These are phyloP conservation scores for Endotricha flammealis DNA, from an alignment of 2,888 invertebrate species.

Conservation along the genomic window DNA sequence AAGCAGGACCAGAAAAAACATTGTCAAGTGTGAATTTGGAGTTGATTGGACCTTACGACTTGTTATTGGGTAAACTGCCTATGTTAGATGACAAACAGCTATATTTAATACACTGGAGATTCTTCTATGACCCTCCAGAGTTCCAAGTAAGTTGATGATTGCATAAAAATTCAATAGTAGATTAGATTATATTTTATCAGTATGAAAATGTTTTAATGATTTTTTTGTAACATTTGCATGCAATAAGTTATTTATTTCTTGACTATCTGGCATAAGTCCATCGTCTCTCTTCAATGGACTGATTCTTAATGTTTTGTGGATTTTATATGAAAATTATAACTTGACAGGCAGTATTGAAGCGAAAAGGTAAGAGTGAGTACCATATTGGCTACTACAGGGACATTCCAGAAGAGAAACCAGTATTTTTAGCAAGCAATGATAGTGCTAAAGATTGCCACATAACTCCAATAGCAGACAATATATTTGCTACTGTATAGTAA, in stretches of 20 bases:
- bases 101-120: slow-evolving; percentile 92
- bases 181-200: slow-evolving; percentile 7
- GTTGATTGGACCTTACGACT: slow-evolving; percentile 93
- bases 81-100: slow-evolving; percentile 75
- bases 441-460: slow-evolving; percentile 83
- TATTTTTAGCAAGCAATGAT: slow-evolving; percentile 87
- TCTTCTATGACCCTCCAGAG: slow-evolving; percentile 96
- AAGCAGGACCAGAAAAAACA: slow-evolving; percentile 75
- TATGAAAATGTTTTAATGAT: no score
- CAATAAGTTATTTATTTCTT: no score
- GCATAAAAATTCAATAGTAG: no score
- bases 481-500: slow-evolving; percentile 89
- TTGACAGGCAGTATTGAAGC: slow-evolving; percentile 83
- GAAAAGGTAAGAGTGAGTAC: slow-evolving; percentile 82
- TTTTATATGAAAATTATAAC: no score
- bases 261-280: no score
- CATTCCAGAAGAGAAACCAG: slow-evolving; percentile 84
- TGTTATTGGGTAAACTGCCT: slow-evolving; percentile 82
- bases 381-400: slow-evolving; percentile 96
- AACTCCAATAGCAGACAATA: slow-evolving; percentile 84
- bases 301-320: no score
- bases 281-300: no score
- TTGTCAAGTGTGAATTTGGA: slow-evolving; percentile 82
- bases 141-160: slow-evolving; percentile 82
- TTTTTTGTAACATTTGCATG: no score